Percentiles rank a stretch among this genome's conserved stretches.
Conservation (phyloP, 2,113 vertebrate genomes). For the Antidorcas marsupialis region DNA sequence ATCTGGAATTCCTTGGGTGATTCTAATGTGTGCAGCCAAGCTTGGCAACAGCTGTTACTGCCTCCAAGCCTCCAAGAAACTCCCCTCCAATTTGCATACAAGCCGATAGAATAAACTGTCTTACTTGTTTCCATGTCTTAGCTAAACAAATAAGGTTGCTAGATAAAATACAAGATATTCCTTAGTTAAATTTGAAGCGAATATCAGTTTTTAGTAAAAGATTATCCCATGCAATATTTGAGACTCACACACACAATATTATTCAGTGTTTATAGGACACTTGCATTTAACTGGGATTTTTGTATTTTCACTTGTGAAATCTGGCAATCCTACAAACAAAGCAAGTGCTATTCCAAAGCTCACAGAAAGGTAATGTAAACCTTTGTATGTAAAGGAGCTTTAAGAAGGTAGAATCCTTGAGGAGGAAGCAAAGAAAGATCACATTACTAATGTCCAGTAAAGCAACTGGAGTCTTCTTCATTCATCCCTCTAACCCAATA, state of each 20-base stretch:
- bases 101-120: not conserved
- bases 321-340: not conserved
- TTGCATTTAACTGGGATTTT: not conserved
- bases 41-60: not conserved
- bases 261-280: not conserved
- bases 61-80: not conserved
- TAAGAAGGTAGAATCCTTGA: not conserved
- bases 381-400: not conserved
- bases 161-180: not conserved
- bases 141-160: not conserved
- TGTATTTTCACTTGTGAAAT: not conserved
- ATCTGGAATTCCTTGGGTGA: not conserved
- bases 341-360: not conserved
- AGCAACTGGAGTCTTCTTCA: not conserved
- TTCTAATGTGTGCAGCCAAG: not conserved
- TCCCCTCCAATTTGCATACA: not conserved
- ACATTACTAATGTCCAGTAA: not conserved
- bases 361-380: not conserved
- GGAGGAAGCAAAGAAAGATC: not conserved
- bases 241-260: not conserved
- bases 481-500: not conserved
- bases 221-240: not conserved
- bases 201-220: not conserved
- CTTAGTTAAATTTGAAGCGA: not conserved
- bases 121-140: not conserved